Conservation (phyloP, 2,888 invertebrate genomes). For the Isotomurus palustris region DNA sequence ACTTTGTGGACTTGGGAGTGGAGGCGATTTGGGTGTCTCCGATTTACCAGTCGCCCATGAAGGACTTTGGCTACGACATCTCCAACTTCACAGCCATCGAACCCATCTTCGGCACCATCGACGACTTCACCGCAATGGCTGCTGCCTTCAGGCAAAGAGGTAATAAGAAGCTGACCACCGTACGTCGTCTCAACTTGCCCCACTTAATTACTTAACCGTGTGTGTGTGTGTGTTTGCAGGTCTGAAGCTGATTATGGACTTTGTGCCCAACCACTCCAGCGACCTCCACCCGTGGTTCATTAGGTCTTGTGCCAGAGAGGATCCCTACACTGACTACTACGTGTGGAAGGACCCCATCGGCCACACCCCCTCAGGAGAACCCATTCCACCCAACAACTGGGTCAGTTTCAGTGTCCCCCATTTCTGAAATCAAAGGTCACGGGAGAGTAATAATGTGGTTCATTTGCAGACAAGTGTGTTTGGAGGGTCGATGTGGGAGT, state of each 20-base stretch:
- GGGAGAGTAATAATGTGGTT: background rate
- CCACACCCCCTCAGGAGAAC: slow-evolving; percentile 22
- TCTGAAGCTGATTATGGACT: slow-evolving; percentile 64
- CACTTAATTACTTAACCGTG: slow-evolving; percentile 51
- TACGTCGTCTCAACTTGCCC: no score
- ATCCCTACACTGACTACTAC: slow-evolving; percentile 67
- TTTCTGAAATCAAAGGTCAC: background rate
- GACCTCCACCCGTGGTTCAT: slow-evolving; percentile 68
- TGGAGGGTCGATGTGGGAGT: slow-evolving; percentile 72
- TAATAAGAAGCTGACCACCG: slow-evolving; percentile 20
- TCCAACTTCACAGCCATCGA: slow-evolving; percentile 70
- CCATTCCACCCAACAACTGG: slow-evolving; percentile 47
- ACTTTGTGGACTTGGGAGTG: slow-evolving; percentile 65
- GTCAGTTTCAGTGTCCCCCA: slow-evolving; percentile 29
- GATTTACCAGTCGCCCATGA: slow-evolving; percentile 58
- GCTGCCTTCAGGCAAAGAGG: slow-evolving; percentile 54
- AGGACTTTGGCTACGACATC: slow-evolving; percentile 84
- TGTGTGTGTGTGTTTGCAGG: no score
- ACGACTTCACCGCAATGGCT: slow-evolving; percentile 60
- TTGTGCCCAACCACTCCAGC: slow-evolving; percentile 69
- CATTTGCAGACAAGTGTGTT: slow-evolving; percentile 61
- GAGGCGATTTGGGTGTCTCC: slow-evolving; percentile 66
- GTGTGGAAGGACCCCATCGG: slow-evolving; percentile 64
- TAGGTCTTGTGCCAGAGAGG: slow-evolving; percentile 59
- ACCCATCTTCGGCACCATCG: slow-evolving; percentile 66